phyloP scores from a whole-genome alignment of 2,113 vertebrate species.

The Pollachius pollachius region DNA sequence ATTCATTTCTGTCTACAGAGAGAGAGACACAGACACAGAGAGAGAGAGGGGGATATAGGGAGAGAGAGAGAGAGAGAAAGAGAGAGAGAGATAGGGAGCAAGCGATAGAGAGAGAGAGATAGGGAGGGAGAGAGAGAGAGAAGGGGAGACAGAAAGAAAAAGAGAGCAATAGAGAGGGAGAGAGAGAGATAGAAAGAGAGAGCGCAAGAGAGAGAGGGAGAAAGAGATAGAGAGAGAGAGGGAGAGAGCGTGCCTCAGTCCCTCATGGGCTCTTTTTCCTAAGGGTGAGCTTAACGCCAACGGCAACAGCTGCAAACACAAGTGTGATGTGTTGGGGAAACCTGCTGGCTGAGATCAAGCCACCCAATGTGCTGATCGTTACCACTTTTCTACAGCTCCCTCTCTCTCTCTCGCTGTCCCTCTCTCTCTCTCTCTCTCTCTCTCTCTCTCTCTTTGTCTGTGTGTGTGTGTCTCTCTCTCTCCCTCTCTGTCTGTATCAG shows the following conservation, averaged over 20 bases:
- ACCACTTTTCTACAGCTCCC: slow-evolving; percentile 19
- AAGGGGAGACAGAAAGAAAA: slow-evolving; percentile 20
- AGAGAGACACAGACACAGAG: slow-evolving; percentile 22
- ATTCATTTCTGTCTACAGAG: slow-evolving; percentile 52
- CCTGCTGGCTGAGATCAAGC: slow-evolving; percentile 62
- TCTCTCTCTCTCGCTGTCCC: background rate
- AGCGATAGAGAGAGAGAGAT: slow-evolving; percentile 19
- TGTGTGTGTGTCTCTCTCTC: background rate
- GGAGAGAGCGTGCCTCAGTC: slow-evolving; percentile 12
- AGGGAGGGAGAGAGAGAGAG: slow-evolving; percentile 12
- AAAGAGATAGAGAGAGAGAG: background rate
- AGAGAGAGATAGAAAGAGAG: slow-evolving; percentile 23
- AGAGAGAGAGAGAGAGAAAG: slow-evolving; percentile 22
- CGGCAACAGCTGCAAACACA: slow-evolving; percentile 66
- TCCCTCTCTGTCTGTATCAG: slow-evolving; percentile 25
- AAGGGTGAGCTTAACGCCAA: slow-evolving; percentile 49
- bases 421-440: background rate
- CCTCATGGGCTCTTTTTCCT: slow-evolving; percentile 48
- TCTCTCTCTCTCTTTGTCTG: background rate
- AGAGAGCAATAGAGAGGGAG: slow-evolving; percentile 12
- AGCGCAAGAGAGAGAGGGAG: slow-evolving; percentile 12
- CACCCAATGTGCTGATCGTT: slow-evolving; percentile 47
- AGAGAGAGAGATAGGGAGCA: slow-evolving; percentile 10
- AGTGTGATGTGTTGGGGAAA: slow-evolving; percentile 61
- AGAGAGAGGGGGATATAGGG: slow-evolving; percentile 10